Base-by-base conservation (phyloP, 2,888 invertebrate genomes). In the Caenorhabditis uteleia region DNA sequence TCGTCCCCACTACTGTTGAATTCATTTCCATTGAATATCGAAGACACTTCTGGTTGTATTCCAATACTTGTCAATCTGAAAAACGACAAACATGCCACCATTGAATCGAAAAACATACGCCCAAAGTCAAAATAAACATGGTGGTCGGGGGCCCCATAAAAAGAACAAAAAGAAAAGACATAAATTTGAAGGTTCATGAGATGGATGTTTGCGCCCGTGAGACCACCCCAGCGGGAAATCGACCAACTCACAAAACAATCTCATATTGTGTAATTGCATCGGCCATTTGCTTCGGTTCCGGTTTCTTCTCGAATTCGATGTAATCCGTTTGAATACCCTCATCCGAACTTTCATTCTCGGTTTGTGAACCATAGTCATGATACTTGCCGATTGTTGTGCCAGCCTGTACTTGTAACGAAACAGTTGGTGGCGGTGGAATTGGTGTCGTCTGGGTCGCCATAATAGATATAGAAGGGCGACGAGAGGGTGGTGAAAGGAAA, bases 31-130 rank as follows among this genome's bases (percentile, higher is more conserved):
- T 25, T 39, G 31, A 56, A 70, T 12, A 77, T 72, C 18, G 66
- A 73, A 0, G 78, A 78, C 5, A 78, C 77, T 65, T 78, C 78
- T 3, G 78, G 78, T 51, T 78, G 78, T 18, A 77, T 71, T 29
- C 76, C 78, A 20, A 73, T 73, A 33, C 42, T 62, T n/a, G 49
- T 46, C 12, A 44, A 23, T 33, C 65, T 65, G 31, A 53, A 62
- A 31, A 29, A 27, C 18, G n/a, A 16, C n/a, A 16, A 12, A 31
- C 16, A 38, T 47, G 18, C 14, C n/a, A 53, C 48, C 34, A 10
- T 48, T 48, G 49, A 18, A 23, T 43, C 44, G 14, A 47, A n/a
- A n/a, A n/a, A n/a, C n/a, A n/a, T n/a, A n/a, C n/a, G n/a, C n/a
- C n/a, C n/a, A n/a, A n/a, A n/a, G n/a, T n/a, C n/a, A n/a, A n/a